Base-by-base conservation (phyloP, 30 jellyfish, hydroid and myxozoan species). In the Euphysa ruthae region DNA sequence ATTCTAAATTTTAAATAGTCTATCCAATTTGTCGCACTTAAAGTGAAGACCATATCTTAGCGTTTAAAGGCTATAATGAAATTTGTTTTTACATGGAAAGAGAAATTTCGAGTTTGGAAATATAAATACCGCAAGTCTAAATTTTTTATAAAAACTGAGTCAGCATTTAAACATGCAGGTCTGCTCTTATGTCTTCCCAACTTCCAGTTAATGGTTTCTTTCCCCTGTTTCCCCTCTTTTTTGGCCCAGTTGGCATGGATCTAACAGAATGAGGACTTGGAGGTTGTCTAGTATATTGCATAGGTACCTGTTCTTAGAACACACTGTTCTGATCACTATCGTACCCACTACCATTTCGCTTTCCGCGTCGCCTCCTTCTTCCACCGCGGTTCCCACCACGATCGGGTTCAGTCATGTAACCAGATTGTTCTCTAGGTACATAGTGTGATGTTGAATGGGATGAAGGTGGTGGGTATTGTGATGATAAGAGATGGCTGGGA, bases 141-240 rank as follows among this genome's bases (percentile, higher is more conserved):
- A n/a, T n/a, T n/a, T n/a, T n/a, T n/a, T n/a, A n/a, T n/a, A n/a
- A n/a, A n/a, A n/a, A n/a, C n/a, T n/a, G n/a, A n/a, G n/a, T n/a
- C n/a, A n/a, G n/a, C n/a, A 38, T n/a, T 55, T 35, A 85, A 0
- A 82, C 92, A 27, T 77, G 85, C 0, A 91, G 51, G 28, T 90
- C 98, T 0, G 98, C 63, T 44, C 83, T 55, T 14, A 90, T 81
- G 43, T 90, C 98, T 44, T 81, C 98, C 98, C 98, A 90, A 60
- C 98, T 90, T 1, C 98, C 98, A 0, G 95, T 43, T 46, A 90
- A 50, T 21, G 75, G 77, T 49, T 66, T 73, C 19, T 81, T 73
- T 38, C 74, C 69, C 27, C 57, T 78, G 2, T 84, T 76, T 4
- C 78, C 78, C 63, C 66, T 61, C 62, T 81, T 58, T 25, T 54